These are phyloP conservation scores for Phaethornis superciliosus DNA, from an alignment of 2,113 vertebrate species.

Conservation along the genomic window DNA sequence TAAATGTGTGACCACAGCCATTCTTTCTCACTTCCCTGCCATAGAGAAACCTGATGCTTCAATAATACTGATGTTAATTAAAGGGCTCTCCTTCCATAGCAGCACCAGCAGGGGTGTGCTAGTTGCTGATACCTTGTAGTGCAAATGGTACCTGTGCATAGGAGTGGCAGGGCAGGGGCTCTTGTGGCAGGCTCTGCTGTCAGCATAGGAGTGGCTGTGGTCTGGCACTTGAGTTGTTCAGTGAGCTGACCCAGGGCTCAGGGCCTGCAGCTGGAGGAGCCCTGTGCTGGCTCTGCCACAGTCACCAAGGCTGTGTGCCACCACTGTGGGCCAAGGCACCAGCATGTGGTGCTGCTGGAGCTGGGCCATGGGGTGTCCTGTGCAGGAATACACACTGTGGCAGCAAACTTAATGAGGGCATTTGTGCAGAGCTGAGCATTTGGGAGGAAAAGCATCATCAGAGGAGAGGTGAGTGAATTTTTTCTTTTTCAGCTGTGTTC, in stretches of 20 bases:
- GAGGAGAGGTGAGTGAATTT: background rate
- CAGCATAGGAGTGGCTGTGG: accelerated
- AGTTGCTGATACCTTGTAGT: accelerated
- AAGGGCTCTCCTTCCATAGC: accelerated
- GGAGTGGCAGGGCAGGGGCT: accelerated
- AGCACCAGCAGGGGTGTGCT: background rate
- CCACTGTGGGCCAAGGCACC: background rate
- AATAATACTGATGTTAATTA: background rate
- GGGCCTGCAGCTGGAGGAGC: too few relatives aligned
- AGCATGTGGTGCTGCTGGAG: accelerated
- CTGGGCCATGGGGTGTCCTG: accelerated
- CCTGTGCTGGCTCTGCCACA: too few relatives aligned
- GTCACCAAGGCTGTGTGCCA: too few relatives aligned
- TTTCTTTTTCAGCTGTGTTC: background rate
- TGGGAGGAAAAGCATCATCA: background rate
- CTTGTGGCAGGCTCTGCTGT: accelerated
- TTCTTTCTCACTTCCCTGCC: background rate
- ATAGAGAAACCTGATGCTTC: background rate
- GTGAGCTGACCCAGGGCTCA: accelerated
- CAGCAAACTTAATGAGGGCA: accelerated
- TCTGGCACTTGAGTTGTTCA: background rate
- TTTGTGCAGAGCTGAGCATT: accelerated
- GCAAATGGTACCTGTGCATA: accelerated
- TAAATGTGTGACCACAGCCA: accelerated
- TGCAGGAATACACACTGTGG: accelerated